Conservation (phyloP, 2,797 vertebrate genomes). For the Lepilemur septentrionalis region DNA sequence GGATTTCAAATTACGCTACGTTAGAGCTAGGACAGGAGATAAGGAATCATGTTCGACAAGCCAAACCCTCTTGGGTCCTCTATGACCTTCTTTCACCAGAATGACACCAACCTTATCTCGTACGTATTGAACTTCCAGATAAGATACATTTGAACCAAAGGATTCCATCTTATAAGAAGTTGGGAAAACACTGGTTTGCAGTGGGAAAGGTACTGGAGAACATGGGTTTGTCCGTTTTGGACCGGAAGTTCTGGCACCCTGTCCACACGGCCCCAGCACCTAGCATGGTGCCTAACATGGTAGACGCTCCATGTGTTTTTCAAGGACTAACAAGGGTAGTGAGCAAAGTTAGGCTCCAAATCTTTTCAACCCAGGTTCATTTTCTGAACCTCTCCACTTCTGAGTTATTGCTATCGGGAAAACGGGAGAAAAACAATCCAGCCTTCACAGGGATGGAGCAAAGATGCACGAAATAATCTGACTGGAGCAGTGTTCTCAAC, state of each 20-base stretch:
- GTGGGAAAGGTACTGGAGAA: too few species aligned
- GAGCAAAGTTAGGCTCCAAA: not conserved
- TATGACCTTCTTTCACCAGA: not conserved
- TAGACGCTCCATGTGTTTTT: not conserved
- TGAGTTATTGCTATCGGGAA: not conserved
- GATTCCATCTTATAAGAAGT: not conserved
- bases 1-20: not conserved
- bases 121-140: not conserved
- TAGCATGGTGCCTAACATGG: not conserved
- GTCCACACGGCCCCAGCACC: not conserved
- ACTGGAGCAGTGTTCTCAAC: not conserved
- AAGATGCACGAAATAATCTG: not conserved
- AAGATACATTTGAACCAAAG: not conserved
- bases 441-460: not conserved
- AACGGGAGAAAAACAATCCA: not conserved
- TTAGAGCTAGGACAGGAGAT: not conserved
- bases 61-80: not conserved
- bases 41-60: not conserved
- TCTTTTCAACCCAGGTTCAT: not conserved
- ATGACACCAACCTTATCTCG: not conserved
- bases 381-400: not conserved
- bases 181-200: not conserved
- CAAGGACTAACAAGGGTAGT: not conserved
- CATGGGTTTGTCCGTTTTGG: not conserved
- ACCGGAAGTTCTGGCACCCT: not conserved